Evolutionary conservation across 2,113 vertebrate genomes (phyloP), one percentile per base, ranked within the genome.

Genomic region (rat (Rattus norvegicus)): DNA sequence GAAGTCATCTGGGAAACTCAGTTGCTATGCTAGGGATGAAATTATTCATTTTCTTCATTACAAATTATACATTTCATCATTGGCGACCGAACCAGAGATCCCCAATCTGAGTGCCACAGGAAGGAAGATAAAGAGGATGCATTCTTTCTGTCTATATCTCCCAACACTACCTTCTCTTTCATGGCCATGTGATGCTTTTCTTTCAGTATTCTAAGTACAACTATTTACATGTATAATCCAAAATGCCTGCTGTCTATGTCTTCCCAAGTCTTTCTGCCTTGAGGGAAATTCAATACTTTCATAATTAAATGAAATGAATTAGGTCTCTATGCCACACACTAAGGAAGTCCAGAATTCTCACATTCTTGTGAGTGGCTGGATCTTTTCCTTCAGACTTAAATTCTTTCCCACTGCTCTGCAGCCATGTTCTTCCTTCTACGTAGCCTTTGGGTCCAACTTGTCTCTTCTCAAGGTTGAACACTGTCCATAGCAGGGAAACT

Each of bases 231-330:
- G 59, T 72, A 70, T 95, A 93, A 95, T 87, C 33, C 84, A 94
- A 95, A 77, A 33, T 87, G 24, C 77, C 69, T 92, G 47, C 63
- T 90, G 56, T 72, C 28, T 90, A 80, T 36, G 43, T 54, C 56
- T 54, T 87, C 65, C 72, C 28, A 88, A 88, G 63, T 86, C 43
- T 91, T 85, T 63, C 75, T 47, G 77, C 17, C 24, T 90, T 89
- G 75, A 6, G 28, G 39, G 75, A 93, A 93, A 89, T 2, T 24
- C 24, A 83, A 43, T 89, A 49, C 39, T 84, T 83, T 90, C 36
- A 84, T 83, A 93, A 90, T 95, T 94, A 93, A 84, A 92, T 84
- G 92, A 90, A 94, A 93, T 87, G 47, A 36, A 91, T 89, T 72
- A 92, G 67, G 36, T 73, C 75, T 11, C 10, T 17, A 90, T 67